These are phyloP conservation scores for Haliaeetus leucogaster DNA, from an alignment of 2,113 vertebrate species.

Conservation along the genomic window DNA sequence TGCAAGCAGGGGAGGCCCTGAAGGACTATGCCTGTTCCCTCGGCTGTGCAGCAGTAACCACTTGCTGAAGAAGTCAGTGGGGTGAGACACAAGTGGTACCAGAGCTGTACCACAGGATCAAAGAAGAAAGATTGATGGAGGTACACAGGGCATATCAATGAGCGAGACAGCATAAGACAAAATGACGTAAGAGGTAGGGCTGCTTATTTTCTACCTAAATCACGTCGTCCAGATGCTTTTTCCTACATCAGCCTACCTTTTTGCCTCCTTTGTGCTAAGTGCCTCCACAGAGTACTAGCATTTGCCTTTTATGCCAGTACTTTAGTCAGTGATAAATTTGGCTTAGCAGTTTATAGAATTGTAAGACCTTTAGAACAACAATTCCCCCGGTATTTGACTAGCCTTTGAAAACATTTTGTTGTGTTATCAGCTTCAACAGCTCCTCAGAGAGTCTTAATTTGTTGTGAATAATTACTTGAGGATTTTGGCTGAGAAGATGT, in stretches of 20 bases:
- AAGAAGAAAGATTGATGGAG: neutral
- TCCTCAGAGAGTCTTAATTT: neutral
- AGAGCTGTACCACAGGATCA: neutral
- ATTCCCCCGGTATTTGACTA: neutral
- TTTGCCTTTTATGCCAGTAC: neutral
- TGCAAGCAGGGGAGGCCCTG: neutral
- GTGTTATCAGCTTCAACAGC: neutral
- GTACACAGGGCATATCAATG: neutral
- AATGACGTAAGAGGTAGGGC: neutral
- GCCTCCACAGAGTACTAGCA: neutral
- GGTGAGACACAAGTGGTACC: neutral
- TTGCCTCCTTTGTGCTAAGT: neutral
- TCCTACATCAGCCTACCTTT: neutral
- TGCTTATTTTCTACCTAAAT: neutral
- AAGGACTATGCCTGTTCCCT: neutral
- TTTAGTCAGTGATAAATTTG: neutral
- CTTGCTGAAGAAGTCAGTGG: neutral
- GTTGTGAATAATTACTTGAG: neutral
- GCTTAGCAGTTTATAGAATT: neutral
- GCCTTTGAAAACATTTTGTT: neutral
- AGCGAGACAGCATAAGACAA: neutral
- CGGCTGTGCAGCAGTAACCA: neutral
- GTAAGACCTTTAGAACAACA: neutral
- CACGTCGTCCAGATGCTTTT: neutral
- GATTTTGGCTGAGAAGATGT: neutral